Evolutionary conservation across 2,888 invertebrate species (phyloP).

Genomic region (Trissonchulus sp.): DNA sequence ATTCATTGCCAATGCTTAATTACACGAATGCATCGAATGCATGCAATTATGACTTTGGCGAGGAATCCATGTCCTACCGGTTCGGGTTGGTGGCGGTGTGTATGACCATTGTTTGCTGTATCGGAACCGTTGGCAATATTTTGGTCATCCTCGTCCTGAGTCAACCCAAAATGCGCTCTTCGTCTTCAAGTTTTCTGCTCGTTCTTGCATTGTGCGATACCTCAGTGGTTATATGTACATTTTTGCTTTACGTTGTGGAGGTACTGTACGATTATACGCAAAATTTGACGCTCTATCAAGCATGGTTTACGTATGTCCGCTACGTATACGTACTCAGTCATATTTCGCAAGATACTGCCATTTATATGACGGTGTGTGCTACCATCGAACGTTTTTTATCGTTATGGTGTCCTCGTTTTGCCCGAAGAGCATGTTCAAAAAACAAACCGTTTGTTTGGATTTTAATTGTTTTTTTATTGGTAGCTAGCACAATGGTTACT

Average conservation of each 20-base stretch:
- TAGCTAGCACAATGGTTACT: neutral
- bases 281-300: constrained; percentile 16
- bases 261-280: constrained; percentile 17
- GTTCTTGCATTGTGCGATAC: constrained; percentile 19
- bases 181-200: constrained; percentile 1
- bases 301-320: constrained; percentile 24
- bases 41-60: constrained; percentile 11
- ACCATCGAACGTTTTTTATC: constrained; percentile 24
- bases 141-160: neutral
- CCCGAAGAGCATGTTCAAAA: neutral
- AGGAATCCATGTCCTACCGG: constrained; percentile 13
- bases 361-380: constrained; percentile 13
- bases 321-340: constrained; percentile 20
- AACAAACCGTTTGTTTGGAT: neutral
- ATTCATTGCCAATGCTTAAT: no score
- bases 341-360: constrained; percentile 15
- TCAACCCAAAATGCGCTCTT: constrained; percentile 17
- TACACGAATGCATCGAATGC: no score
- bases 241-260: constrained; percentile 24
- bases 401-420: neutral
- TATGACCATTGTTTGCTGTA: neutral
- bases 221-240: constrained; percentile 7
- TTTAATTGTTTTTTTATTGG: neutral
- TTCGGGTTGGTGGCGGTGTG: constrained; percentile 8
- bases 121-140: constrained; percentile 16